A percentile compares a stretch with the other conserved stretches of the same genome.
phyloP scores from a whole-genome alignment of 1,140 invertebrate genomes.

The Pseudomyrmex flavicornis region DNA sequence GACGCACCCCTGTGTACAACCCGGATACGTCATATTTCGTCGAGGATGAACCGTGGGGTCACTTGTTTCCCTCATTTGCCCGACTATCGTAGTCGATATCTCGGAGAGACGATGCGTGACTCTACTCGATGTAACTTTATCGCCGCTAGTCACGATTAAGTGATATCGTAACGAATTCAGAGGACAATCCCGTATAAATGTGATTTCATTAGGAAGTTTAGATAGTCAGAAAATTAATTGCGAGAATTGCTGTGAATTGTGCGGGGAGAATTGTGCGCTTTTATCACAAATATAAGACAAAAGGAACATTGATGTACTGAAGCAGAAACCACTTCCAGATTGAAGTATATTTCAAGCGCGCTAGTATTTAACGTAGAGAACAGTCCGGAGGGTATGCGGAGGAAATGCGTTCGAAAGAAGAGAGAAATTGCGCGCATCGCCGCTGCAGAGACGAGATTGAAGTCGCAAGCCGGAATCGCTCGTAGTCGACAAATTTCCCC shows the following conservation, averaged over 20 bases:
- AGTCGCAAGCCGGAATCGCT: conserved; percentile 35
- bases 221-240: conserved; percentile 51
- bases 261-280: background rate
- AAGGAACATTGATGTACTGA: too few relatives aligned
- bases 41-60: conserved; percentile 35
- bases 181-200: conserved; percentile 5
- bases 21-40: conserved; percentile 62
- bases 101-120: conserved; percentile 24
- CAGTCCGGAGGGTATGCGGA: too few relatives aligned
- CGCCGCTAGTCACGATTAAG: conserved; percentile 68
- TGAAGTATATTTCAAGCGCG: too few relatives aligned
- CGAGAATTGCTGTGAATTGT: conserved; percentile 40
- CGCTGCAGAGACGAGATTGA: conserved; percentile 13
- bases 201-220: conserved; percentile 43
- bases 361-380: too few relatives aligned
- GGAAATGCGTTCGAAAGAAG: background rate
- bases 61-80: conserved; percentile 19
- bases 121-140: conserved; percentile 18
- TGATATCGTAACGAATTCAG: conserved; percentile 75
- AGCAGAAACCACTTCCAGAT: too few relatives aligned
- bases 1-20: conserved; percentile 45
- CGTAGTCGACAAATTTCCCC: conserved; percentile 45
- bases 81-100: conserved; percentile 11
- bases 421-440: conserved; percentile 13
- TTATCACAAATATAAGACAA: background rate